A percentile compares a stretch with the other conserved stretches of the same genome.
Evolutionary conservation across 2,888 invertebrate genomes (phyloP).

Genomic region (Glyphotaelius pellucidus): DNA sequence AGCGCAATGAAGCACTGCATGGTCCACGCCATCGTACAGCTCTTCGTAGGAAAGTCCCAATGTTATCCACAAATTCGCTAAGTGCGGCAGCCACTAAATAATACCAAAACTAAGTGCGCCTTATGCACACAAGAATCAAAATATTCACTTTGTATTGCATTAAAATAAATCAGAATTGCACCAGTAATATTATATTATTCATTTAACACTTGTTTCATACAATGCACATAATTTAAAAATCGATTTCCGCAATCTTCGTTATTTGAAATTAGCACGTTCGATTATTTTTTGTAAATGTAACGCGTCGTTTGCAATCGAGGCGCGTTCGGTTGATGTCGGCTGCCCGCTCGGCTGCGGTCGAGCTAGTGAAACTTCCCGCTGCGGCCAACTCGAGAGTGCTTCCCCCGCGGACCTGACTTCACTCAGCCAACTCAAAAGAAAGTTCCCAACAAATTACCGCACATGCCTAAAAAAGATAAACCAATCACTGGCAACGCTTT

Average conservation of each 20-base stretch:
- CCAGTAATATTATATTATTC: conserved; percentile 7
- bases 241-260: conserved; percentile 19
- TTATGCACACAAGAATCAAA: conserved; percentile 8
- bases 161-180: conserved; percentile 31
- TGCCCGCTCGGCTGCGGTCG: conserved; percentile 62
- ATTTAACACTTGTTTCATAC: conserved; percentile 16
- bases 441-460: background rate
- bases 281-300: conserved; percentile 24
- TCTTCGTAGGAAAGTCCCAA: conserved; percentile 42
- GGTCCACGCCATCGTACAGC: conserved; percentile 55
- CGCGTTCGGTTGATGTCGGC: conserved; percentile 49
- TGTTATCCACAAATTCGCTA: conserved; percentile 11
- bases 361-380: conserved; percentile 57
- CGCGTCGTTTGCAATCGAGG: conserved; percentile 49
- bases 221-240: conserved; percentile 35
- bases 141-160: conserved; percentile 33
- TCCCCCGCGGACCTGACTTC: conserved; percentile 14
- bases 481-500: background rate
- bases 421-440: background rate
- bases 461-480: background rate
- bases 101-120: conserved; percentile 32
- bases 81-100: background rate
- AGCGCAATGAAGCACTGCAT: conserved; percentile 55
- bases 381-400: conserved; percentile 39
- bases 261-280: conserved; percentile 28